Evolutionary conservation across 2,113 vertebrate genomes (phyloP), one percentile per base, ranked within the genome.

Genomic region (Lethenteron camtschaticum): DNA sequence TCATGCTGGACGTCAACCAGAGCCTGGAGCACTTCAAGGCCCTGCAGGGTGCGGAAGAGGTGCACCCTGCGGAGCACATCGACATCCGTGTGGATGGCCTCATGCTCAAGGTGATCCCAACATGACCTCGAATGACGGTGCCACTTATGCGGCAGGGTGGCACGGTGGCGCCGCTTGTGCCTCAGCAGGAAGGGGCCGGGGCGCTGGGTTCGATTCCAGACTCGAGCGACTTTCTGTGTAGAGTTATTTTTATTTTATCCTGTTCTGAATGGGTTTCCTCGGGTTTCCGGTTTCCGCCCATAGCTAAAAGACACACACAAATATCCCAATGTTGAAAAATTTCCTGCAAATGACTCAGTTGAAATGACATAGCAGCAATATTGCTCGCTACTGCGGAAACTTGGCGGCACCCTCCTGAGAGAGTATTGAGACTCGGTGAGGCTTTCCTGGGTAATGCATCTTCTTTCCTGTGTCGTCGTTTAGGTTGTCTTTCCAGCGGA

Each of bases 11-110:
- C 70, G 83, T 99, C 58, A 86, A 83, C 60, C 84, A 78, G 70
- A 92, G 89, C 16, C 75, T 99, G 77, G 86, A 95, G 75, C 90
- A 96, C 75, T 92, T 96, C 75, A 92, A 94, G 79, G 87, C 87
- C 60, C 94, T 95, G 76, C 81, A 79, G 75, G 86, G 84, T 73
- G 78, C 68, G 1, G 86, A 88, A 12, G 5, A 41, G 41, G 41
- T 41, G 41, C 41, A 41, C 41, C 41, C 41, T 41, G 5, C 5
- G 41, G 90, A 96, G 74, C 88, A 95, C 1, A 71, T 95, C 58
- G 87, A 97, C 72, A 75, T 95, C 8, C 82, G 88, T 9, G 69
- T 96, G 77, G 90, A 96, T 68, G 85, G 85, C 70, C 79, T 84
- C 71, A 79, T 78, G 16, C 79, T 96, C 14, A 94, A 90, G 88